Percentiles rank a stretch among this genome's conserved stretches.
phyloP scores from a whole-genome alignment of 2,113 vertebrate species.

The Paedocypris sp. region DNA sequence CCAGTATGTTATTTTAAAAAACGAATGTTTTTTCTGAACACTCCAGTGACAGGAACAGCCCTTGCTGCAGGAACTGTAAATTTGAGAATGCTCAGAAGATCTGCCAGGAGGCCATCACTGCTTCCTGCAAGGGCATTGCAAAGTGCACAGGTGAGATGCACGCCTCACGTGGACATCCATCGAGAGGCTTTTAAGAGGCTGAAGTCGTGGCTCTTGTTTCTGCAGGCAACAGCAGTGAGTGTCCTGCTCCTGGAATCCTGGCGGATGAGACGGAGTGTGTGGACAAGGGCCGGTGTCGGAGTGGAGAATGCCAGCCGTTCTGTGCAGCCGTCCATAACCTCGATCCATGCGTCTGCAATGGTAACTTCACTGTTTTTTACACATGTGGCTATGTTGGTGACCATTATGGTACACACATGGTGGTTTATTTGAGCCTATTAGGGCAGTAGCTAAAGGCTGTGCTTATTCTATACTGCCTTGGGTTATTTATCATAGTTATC shows the following conservation, averaged over 20 bases:
- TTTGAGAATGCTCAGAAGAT: conserved; percentile 71
- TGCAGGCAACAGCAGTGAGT: conserved; percentile 79
- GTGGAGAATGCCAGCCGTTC: conserved; percentile 84
- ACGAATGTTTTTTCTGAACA: no score
- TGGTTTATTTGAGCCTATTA: no score
- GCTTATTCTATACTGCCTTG: no score
- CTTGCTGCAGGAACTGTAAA: conserved; percentile 79
- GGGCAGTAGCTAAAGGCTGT: no score
- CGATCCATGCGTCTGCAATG: conserved; percentile 79
- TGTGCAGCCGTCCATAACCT: conserved; percentile 74
- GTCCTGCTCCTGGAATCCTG: conserved; percentile 78
- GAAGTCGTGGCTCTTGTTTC: background rate
- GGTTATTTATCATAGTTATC: no score
- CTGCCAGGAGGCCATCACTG: conserved; percentile 90
- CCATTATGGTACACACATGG: no score
- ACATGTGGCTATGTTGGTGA: background rate
- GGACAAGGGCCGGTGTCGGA: conserved; percentile 77
- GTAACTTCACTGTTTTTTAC: conserved; percentile 49
- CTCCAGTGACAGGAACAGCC: conserved; percentile 93
- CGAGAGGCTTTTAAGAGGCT: no score
- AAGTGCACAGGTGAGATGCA: conserved; percentile 77
- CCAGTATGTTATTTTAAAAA: no score
- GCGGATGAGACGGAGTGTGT: conserved; percentile 70
- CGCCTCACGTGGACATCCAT: no score
- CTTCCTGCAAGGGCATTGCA: conserved; percentile 87